These are phyloP conservation scores for Cabera pusaria DNA, from an alignment of 2,888 invertebrate species.

Conservation along the genomic window DNA sequence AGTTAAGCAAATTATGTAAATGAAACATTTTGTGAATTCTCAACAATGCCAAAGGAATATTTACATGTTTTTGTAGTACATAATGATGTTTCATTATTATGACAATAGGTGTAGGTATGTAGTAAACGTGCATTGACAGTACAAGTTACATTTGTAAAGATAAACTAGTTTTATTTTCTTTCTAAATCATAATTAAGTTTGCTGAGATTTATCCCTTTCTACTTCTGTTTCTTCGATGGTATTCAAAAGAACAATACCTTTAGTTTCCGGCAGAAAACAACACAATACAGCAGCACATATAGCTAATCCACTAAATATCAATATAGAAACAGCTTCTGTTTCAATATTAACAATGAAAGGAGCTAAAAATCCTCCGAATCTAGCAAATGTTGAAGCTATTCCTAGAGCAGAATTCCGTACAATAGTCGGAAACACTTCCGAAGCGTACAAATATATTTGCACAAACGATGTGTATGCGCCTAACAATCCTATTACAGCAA, in stretches of 20 bases:
- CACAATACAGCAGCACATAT: constrained; percentile 60
- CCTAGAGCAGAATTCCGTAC: constrained; percentile 91
- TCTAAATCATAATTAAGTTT: constrained; percentile 8
- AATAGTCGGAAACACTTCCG: constrained; percentile 91
- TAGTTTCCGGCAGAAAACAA: constrained; percentile 68
- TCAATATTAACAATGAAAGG: constrained; percentile 86
- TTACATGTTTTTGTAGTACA: too few species aligned
- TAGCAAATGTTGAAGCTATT: constrained; percentile 86
- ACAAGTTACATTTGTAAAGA: too few species aligned
- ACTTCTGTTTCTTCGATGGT: constrained; percentile 62
- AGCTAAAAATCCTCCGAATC: constrained; percentile 87
- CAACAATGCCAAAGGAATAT: constrained; percentile 43
- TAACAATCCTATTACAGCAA: constrained; percentile 89
- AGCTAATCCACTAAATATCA: constrained; percentile 61
- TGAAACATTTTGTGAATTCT: constrained; percentile 51
- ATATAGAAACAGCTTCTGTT: constrained; percentile 63
- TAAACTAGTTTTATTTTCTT: not conserved
- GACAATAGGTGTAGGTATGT: not conserved
- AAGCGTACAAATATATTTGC: constrained; percentile 87
- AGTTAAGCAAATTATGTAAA: too few species aligned
- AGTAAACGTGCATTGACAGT: not conserved
- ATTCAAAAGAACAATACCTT: constrained; percentile 60
- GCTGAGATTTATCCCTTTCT: constrained; percentile 8
- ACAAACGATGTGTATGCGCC: constrained; percentile 88
- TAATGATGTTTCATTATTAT: too few species aligned